Percentiles rank a stretch among this genome's conserved stretches.
Conservation (phyloP, 53 echinoderm and acorn worm species). For the Astropecten irregularis region DNA sequence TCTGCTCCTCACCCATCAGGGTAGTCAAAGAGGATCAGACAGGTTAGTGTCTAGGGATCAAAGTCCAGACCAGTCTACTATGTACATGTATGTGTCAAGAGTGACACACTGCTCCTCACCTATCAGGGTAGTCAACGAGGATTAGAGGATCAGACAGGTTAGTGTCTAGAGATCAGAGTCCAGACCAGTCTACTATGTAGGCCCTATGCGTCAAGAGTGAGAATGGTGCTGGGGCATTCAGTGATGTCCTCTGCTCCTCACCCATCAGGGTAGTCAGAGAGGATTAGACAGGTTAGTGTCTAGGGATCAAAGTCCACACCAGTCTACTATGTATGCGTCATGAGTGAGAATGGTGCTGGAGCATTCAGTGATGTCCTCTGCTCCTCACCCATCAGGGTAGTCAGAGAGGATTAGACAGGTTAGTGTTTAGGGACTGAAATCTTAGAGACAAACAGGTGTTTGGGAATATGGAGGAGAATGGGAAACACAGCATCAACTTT, state of each 20-base stretch:
- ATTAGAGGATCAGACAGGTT: slow-evolving; percentile 57
- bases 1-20: slow-evolving; percentile 56
- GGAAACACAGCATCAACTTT: no score
- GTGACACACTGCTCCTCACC: slow-evolving; percentile 58
- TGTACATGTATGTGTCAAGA: slow-evolving; percentile 51
- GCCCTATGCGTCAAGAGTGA: no score
- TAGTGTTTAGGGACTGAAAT: no score
- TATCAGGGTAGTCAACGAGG: slow-evolving; percentile 54
- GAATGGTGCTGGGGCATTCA: no score
- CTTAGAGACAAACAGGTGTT: no score
- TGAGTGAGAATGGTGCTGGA: slow-evolving; percentile 64
- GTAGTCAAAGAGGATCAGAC: slow-evolving; percentile 57
- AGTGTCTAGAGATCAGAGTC: no score
- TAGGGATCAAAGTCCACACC: no score
- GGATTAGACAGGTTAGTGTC: no score
- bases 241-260: no score
- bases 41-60: slow-evolving; percentile 40
- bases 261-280: no score
- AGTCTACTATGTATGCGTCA: slow-evolving; percentile 60
- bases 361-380: slow-evolving; percentile 38
- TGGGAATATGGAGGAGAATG: no score
- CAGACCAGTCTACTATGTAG: no score
- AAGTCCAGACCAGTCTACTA: slow-evolving; percentile 56
- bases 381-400: slow-evolving; percentile 60
- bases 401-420: slow-evolving; percentile 55